Base-by-base conservation (phyloP, 2,888 invertebrate genomes). In the Erebia epiphron region DNA sequence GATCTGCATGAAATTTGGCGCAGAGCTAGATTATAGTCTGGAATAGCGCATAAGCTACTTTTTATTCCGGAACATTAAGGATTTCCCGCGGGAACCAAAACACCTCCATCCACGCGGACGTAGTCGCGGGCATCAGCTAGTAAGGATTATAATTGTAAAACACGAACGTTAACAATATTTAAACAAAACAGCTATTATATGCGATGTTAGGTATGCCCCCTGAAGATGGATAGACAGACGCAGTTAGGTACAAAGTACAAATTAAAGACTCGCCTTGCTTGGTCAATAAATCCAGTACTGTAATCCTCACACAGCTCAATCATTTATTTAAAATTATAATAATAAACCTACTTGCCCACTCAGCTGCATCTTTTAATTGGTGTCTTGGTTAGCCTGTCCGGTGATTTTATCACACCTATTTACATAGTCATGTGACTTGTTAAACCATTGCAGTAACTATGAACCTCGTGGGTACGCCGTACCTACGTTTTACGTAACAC, bases 401-500 rank as follows among this genome's bases (percentile, higher is more conserved):
- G 58, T 75, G 69, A 72, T 75, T 75, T 74, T 76, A 76, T 75
- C 62, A 72, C 65, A 69, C 58, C 62, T 52, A 73, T 75, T 75
- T 75, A 62, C 72, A 72, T 76, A 73, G 71, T 71, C 75, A 75
- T 73, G 68, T 75, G 73, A 72, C 67, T 71, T 64, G 72, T 70
- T 70, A 71, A 75, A 67, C 65, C 68, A 73, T 72, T 76, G 75
- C 75, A 75, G 71, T 76, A 68, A 62, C 66, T 73, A 67, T 71
- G 70, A 78, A 76, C 72, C 74, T 72, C 73, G 76, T 65, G 66
- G 50, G 57, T 43, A 13, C 26, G 49, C 62, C 35, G 43, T 13
- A n/a, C n/a, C n/a, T n/a, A 46, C 11, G 13, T 46, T 46, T 79
- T 80, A 78, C 77, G 77, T 76, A 78, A 78, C 70, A 78, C 68